phyloP scores from a whole-genome alignment of 2,113 vertebrate genomes.

The Sinocyclocheilus maitianheensis region DNA sequence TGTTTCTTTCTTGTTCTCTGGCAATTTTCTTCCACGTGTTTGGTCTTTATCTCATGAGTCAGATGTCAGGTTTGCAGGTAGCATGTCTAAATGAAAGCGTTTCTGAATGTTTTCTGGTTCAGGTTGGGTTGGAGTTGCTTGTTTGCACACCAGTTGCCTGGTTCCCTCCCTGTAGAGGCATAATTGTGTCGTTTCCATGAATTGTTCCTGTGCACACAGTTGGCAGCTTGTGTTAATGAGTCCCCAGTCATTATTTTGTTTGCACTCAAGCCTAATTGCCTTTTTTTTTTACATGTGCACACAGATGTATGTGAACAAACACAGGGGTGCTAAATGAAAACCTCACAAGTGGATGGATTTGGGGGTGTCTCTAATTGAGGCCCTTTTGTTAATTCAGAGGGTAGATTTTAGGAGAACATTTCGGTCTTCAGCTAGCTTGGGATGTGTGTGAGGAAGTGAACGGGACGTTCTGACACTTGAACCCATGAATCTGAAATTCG shows the following conservation, averaged over 20 bases:
- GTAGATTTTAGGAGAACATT: background rate
- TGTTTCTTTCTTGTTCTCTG: background rate
- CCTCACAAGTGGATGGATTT: conserved; percentile 3
- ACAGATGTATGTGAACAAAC: conserved; percentile 47
- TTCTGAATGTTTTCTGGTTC: background rate
- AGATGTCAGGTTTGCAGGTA: conserved; percentile 6
- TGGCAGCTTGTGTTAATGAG: conserved; percentile 53
- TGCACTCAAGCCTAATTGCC: conserved; percentile 37
- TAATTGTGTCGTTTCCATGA: conserved; percentile 47
- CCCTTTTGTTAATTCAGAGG: background rate
- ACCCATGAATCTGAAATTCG: background rate
- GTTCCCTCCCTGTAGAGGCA: conserved; percentile 19
- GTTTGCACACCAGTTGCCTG: conserved; percentile 33
- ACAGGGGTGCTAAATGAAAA: conserved; percentile 29
- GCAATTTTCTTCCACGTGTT: background rate
- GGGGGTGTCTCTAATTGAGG: conserved; percentile 10
- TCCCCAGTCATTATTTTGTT: conserved; percentile 53
- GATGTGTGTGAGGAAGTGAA: background rate
- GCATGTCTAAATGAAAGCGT: background rate
- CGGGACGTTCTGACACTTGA: background rate
- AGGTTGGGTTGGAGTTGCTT: conserved; percentile 13
- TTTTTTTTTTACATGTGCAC: conserved; percentile 17
- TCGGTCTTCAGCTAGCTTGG: background rate
- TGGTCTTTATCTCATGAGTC: background rate
- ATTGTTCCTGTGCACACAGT: conserved; percentile 39